Conservation (phyloP, 2,888 invertebrate genomes). For the Halictus ligatus region DNA sequence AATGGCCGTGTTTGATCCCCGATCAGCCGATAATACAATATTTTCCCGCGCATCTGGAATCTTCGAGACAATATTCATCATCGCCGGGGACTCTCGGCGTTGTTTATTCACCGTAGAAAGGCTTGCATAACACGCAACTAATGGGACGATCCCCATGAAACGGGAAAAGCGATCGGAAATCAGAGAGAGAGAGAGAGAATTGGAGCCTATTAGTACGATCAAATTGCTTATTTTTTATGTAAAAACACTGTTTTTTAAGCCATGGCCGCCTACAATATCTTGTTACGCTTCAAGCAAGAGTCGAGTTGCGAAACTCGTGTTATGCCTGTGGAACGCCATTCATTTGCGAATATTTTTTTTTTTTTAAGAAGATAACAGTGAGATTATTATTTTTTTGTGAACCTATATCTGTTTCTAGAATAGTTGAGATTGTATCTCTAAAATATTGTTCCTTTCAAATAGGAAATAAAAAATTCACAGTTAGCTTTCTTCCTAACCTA, state of each 20-base stretch:
- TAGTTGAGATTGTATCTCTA: neutral
- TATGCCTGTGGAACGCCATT: no score
- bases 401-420: neutral
- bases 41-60: neutral
- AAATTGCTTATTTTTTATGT: neutral
- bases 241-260: neutral
- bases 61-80: neutral
- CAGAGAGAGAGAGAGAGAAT: neutral
- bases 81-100: neutral
- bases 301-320: no score
- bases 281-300: no score
- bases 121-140: constrained; percentile 43
- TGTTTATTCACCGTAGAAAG: constrained; percentile 21
- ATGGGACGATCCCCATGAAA: constrained; percentile 36
- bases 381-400: neutral
- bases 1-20: neutral
- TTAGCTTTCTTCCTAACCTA: neutral
- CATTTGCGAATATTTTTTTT: no score
- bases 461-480: neutral
- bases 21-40: constrained; percentile 5
- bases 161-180: neutral
- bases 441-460: neutral
- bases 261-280: neutral
- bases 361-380: neutral
- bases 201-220: neutral